phyloP scores from a whole-genome alignment of 2,888 invertebrate species.

The Drosophila nigritarsus region DNA sequence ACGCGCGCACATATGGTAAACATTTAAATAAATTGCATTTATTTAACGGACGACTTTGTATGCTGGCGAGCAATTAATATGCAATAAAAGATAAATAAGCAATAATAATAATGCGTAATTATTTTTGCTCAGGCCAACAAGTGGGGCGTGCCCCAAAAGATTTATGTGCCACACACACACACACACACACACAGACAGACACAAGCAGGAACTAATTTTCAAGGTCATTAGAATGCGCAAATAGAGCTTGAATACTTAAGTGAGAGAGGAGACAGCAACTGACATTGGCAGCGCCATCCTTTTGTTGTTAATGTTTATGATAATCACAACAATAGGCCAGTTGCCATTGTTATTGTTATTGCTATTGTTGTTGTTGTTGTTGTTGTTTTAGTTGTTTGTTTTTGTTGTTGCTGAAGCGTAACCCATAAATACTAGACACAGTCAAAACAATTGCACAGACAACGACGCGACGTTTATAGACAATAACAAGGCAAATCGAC shows the following conservation, averaged over 20 bases:
- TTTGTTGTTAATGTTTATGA: slow-evolving; percentile 79
- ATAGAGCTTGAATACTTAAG: slow-evolving; percentile 38
- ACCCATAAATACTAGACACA: slow-evolving; percentile 79
- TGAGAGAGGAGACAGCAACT: slow-evolving; percentile 35
- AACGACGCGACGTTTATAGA: slow-evolving; percentile 65
- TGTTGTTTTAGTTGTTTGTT: slow-evolving; percentile 28
- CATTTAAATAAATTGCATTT: slow-evolving; percentile 60
- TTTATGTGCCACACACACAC: slow-evolving; percentile 49
- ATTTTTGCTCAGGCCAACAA: slow-evolving; percentile 38
- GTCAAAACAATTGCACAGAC: slow-evolving; percentile 76
- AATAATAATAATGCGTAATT: slow-evolving; percentile 66
- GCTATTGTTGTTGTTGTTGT: slow-evolving; percentile 35
- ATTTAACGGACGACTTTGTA: slow-evolving; percentile 42
- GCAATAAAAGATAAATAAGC: slow-evolving; percentile 75
- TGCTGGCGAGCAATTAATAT: slow-evolving; percentile 63
- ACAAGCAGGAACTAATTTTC: slow-evolving; percentile 82
- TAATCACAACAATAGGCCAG: slow-evolving; percentile 74
- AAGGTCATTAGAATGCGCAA: slow-evolving; percentile 82
- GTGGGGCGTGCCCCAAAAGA: slow-evolving; percentile 44
- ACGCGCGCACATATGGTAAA: slow-evolving; percentile 40
- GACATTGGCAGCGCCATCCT: slow-evolving; percentile 68
- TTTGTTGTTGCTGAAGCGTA: slow-evolving; percentile 66
- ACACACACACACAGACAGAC: not conserved
- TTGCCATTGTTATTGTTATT: slow-evolving; percentile 53
- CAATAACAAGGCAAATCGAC: slow-evolving; percentile 70